These are phyloP conservation scores for Ganaspis sp. DNA, from an alignment of 1,140 invertebrate genomes.

Conservation along the genomic window DNA sequence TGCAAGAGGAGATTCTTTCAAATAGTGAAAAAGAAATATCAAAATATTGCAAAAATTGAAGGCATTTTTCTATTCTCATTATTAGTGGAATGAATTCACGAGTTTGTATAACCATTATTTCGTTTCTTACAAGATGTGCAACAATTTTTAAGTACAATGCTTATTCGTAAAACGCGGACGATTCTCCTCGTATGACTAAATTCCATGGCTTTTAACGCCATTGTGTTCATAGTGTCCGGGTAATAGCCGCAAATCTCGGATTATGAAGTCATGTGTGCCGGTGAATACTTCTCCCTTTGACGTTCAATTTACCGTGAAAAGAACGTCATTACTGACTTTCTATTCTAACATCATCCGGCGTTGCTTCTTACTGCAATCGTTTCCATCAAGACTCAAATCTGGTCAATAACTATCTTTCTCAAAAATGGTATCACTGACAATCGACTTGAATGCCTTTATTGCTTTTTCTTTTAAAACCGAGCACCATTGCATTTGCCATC, in stretches of 20 bases:
- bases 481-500: neutral
- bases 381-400: neutral
- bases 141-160: too few species aligned
- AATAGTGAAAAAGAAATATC: too few species aligned
- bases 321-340: neutral
- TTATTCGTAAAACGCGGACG: too few species aligned
- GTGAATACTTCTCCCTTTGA: neutral
- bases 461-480: neutral
- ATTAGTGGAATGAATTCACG: too few species aligned
- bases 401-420: neutral
- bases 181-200: too few species aligned
- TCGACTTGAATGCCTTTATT: neutral
- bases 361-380: neutral
- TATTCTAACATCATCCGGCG: neutral
- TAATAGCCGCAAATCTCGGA: neutral
- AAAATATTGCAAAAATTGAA: too few species aligned
- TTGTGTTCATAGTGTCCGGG: neutral
- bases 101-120: too few species aligned
- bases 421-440: neutral
- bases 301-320: conserved; percentile 6
- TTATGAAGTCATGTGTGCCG: neutral
- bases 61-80: too few species aligned
- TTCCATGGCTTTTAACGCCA: neutral
- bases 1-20: too few species aligned
- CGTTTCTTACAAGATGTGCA: too few species aligned